phyloP scores from a whole-genome alignment of 2,888 invertebrate genomes.

The Ecliptopera silaceata region DNA sequence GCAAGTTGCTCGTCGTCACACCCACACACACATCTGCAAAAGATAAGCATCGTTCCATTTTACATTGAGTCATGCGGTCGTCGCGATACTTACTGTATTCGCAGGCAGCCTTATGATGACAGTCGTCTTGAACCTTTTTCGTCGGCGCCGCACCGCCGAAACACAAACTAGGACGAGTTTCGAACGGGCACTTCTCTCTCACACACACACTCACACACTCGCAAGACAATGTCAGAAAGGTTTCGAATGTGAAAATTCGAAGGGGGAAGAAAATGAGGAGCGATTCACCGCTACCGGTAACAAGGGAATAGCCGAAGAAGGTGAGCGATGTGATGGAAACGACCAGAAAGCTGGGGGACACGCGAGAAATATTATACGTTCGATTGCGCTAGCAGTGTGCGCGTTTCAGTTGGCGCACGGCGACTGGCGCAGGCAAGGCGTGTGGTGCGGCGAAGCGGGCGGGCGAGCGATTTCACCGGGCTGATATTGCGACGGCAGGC shows the following conservation, averaged over 20 bases:
- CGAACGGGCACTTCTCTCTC: constrained; percentile 68
- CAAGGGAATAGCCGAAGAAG: constrained; percentile 47
- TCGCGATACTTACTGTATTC: constrained; percentile 78
- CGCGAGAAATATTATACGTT: constrained; percentile 69
- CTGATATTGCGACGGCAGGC: constrained; percentile 81
- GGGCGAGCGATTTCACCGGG: constrained; percentile 82
- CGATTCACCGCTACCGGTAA: constrained; percentile 48
- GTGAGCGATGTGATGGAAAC: constrained; percentile 53
- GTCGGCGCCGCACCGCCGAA: constrained; percentile 54
- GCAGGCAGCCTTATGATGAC: constrained; percentile 82
- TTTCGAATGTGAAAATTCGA: constrained; percentile 47
- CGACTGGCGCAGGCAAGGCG: constrained; percentile 82
- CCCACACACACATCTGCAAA: constrained; percentile 60
- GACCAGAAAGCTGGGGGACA: constrained; percentile 62
- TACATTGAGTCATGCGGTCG: constrained; percentile 77
- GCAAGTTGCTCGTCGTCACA: constrained; percentile 50
- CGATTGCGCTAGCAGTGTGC: constrained; percentile 80
- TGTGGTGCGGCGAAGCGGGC: constrained; percentile 78
- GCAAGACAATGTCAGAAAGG: constrained; percentile 41
- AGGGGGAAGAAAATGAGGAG: constrained; percentile 46
- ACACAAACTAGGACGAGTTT: constrained; percentile 64
- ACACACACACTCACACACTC: constrained; percentile 43
- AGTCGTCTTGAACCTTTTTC: constrained; percentile 78
- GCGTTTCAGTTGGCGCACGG: constrained; percentile 83
- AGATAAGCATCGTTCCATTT: constrained; percentile 83